Conservation (phyloP, 2,797 vertebrate species). For the Octomys mimax region DNA sequence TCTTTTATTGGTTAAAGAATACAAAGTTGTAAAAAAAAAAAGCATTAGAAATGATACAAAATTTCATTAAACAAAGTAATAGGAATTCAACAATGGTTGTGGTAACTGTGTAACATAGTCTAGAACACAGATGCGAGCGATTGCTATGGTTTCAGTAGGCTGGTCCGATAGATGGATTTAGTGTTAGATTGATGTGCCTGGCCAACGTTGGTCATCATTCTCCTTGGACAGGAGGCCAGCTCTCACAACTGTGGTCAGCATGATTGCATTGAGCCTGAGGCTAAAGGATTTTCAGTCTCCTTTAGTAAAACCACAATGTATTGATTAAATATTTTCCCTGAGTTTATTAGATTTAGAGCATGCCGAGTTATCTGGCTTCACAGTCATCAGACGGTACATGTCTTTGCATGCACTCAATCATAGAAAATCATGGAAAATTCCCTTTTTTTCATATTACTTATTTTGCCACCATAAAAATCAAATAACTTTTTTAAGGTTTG, state of each 20-base stretch:
- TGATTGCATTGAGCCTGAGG: slow-evolving; percentile 76
- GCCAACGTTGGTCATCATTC: slow-evolving; percentile 79
- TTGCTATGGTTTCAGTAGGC: slow-evolving; percentile 77
- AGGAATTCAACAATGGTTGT: background rate
- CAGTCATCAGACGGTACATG: slow-evolving; percentile 5
- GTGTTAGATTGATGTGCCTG: slow-evolving; percentile 76
- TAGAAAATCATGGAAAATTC: slow-evolving; percentile 8
- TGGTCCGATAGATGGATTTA: slow-evolving; percentile 82
- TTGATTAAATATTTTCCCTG: slow-evolving; percentile 69
- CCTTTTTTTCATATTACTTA: background rate
- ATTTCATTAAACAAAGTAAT: too few species aligned
- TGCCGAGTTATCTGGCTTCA: slow-evolving; percentile 30
- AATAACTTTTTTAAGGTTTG: background rate
- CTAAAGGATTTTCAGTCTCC: slow-evolving; percentile 70
- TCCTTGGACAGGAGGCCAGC: slow-evolving; percentile 73
- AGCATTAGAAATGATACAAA: too few species aligned
- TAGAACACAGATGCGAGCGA: slow-evolving; percentile 81
- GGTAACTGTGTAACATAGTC: slow-evolving; percentile 71
- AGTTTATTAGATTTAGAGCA: slow-evolving; percentile 16
- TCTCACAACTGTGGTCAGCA: slow-evolving; percentile 77
- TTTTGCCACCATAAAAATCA: slow-evolving; percentile 23
- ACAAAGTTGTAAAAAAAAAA: too few species aligned
- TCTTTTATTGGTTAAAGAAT: too few species aligned
- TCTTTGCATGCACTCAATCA: background rate
- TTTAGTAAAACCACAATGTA: slow-evolving; percentile 73